Conservation (phyloP, 2,797 vertebrate species). For the Brachyalestes nurse region DNA sequence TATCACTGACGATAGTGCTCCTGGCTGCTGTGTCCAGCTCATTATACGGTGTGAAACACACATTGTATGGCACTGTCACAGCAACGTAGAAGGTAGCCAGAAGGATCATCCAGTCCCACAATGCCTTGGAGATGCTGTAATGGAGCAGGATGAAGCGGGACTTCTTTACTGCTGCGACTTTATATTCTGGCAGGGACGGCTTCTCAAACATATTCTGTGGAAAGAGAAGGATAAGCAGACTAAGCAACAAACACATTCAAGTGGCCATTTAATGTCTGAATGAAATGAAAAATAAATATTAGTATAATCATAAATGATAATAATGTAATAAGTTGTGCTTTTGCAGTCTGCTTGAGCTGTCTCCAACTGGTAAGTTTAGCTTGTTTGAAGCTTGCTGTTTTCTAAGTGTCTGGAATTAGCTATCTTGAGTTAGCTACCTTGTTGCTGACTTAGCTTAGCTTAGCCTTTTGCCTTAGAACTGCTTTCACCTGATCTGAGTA, state of each 20-base stretch:
- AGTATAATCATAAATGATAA: too few relatives aligned
- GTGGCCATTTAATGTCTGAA: too few relatives aligned
- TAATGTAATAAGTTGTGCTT: too few relatives aligned
- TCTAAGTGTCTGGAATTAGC: too few relatives aligned
- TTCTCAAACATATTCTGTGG: slow-evolving; percentile 85
- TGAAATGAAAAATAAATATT: too few relatives aligned
- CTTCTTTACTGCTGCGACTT: slow-evolving; percentile 82
- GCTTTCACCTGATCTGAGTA: too few relatives aligned
- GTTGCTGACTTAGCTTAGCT: too few relatives aligned
- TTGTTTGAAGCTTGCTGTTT: too few relatives aligned
- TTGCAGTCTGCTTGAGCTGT: too few relatives aligned
- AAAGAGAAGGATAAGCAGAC: not conserved
- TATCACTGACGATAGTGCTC: slow-evolving; percentile 87
- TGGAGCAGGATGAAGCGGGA: slow-evolving; percentile 86
- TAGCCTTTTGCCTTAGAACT: too few relatives aligned
- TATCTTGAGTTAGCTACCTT: too few relatives aligned
- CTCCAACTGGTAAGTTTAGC: too few relatives aligned
- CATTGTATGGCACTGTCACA: slow-evolving; percentile 86
- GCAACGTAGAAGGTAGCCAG: slow-evolving; percentile 89
- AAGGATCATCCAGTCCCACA: slow-evolving; percentile 90
- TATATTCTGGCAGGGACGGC: slow-evolving; percentile 85
- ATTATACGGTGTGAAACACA: slow-evolving; percentile 83
- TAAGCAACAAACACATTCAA: not conserved
- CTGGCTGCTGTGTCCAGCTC: slow-evolving; percentile 78
- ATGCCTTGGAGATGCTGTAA: slow-evolving; percentile 87